Percentiles rank a stretch among this genome's conserved stretches.
These are phyloP conservation scores for Spisula subtruncata DNA, from an alignment of 2,888 invertebrate species.

Conservation along the genomic window DNA sequence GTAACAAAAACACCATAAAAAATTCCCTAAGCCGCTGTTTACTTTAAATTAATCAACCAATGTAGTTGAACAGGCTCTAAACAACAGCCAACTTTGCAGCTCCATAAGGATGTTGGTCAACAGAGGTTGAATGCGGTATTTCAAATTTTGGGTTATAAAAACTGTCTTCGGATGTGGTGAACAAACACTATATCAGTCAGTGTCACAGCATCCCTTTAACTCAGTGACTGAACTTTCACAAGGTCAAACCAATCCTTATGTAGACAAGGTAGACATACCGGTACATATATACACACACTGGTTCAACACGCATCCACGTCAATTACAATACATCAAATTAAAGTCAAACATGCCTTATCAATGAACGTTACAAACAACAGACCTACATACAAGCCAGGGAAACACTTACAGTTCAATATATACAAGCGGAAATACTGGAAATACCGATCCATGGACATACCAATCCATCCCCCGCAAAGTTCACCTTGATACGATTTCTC, in stretches of 20 bases:
- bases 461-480: background rate
- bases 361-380: background rate
- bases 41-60: no score
- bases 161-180: no score
- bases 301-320: slow-evolving; percentile 16
- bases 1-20: no score
- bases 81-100: no score
- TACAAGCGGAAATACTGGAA: background rate
- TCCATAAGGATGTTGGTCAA: no score
- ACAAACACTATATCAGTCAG: no score
- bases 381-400: background rate
- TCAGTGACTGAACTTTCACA: background rate
- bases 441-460: no score
- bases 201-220: background rate
- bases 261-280: no score
- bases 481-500: background rate
- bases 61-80: no score
- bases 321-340: slow-evolving; percentile 19
- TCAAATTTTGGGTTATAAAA: no score
- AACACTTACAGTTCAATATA: background rate
- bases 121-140: no score
- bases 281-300: background rate
- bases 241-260: background rate
- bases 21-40: no score
- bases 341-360: slow-evolving; percentile 14